Percentiles rank a stretch among this genome's conserved stretches.
phyloP scores from a whole-genome alignment of 2,113 vertebrate species.

The Engraulis encrasicolus region DNA sequence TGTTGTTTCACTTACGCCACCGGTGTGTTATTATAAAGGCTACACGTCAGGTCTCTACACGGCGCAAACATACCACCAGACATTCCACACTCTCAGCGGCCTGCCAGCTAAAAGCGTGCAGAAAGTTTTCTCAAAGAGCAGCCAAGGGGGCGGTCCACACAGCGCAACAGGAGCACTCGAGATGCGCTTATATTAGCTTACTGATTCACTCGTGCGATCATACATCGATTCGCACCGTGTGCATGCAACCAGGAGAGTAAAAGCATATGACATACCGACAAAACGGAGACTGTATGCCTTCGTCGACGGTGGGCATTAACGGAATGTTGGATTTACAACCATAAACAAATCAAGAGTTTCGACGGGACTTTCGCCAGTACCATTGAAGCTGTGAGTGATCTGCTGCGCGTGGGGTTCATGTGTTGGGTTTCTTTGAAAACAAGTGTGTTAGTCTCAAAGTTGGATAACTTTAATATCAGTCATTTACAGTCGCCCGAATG shows the following conservation, averaged over 20 bases:
- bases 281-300: neutral
- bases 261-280: too few relatives aligned
- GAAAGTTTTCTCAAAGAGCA: conserved; percentile 1
- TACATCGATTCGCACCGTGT: neutral
- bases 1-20: neutral
- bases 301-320: neutral
- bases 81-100: neutral
- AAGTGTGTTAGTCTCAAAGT: neutral
- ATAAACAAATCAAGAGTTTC: neutral
- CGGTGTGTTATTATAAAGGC: neutral
- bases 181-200: neutral
- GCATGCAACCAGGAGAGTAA: neutral
- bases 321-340: neutral
- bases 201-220: neutral
- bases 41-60: neutral
- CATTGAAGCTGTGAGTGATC: neutral
- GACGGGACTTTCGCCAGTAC: neutral
- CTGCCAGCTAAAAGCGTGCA: neutral
- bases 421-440: neutral
- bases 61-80: neutral
- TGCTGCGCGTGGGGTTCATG: neutral
- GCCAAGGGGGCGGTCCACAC: neutral
- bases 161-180: neutral
- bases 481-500: neutral
- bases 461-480: neutral